phyloP scores from a whole-genome alignment of 2,888 invertebrate genomes.

The Pollenia griseotomentosa region DNA sequence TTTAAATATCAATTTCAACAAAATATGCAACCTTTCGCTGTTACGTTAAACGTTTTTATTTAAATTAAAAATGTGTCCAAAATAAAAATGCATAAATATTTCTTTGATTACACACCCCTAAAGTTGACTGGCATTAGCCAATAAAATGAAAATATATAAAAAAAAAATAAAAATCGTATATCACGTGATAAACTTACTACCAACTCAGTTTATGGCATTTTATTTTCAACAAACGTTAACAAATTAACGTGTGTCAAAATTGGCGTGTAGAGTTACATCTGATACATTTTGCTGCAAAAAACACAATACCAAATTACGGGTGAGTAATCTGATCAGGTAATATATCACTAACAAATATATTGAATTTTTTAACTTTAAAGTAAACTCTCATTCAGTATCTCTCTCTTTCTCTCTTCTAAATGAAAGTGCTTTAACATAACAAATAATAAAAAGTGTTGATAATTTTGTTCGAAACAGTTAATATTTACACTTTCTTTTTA shows the following conservation, averaged over 20 bases:
- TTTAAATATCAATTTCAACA: conserved; percentile 7
- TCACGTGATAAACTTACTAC: conserved; percentile 43
- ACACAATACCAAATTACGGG: background rate
- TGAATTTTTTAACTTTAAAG: background rate
- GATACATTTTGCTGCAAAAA: conserved; percentile 49
- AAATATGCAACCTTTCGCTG: conserved; percentile 16
- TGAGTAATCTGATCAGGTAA: conserved; percentile 33
- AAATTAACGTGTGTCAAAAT: conserved; percentile 47
- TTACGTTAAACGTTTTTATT: conserved; percentile 40
- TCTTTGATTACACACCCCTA: conserved; percentile 62
- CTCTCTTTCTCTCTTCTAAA: too few relatives aligned
- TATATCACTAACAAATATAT: conserved; percentile 8
- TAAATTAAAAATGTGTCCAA: conserved; percentile 23
- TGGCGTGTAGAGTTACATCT: conserved; percentile 49
- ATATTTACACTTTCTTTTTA: too few relatives aligned
- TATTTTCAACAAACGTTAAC: conserved; percentile 11
- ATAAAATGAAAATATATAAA: conserved; percentile 39
- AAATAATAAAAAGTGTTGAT: too few relatives aligned
- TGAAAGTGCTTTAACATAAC: too few relatives aligned
- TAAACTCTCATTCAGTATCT: too few relatives aligned
- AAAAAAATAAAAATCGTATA: background rate
- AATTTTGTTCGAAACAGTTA: too few relatives aligned
- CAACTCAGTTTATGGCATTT: background rate
- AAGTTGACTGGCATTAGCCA: conserved; percentile 54
- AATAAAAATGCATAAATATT: conserved; percentile 41